Percentiles rank a stretch among this genome's conserved stretches.
Conservation (phyloP, 2,113 vertebrate species). For the Cololabis saira region DNA sequence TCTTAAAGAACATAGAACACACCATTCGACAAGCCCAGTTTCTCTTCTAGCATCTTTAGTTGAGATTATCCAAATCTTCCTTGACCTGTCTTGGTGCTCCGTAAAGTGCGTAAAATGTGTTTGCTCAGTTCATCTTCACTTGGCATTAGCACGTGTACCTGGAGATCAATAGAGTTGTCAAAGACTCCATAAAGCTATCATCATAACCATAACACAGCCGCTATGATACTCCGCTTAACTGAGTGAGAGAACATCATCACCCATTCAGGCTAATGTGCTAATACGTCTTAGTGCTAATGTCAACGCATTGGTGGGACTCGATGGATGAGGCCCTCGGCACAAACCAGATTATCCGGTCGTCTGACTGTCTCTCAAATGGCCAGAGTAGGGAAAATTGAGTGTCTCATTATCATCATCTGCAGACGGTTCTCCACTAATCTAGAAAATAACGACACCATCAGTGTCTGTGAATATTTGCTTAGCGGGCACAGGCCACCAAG, state of each 20-base stretch:
- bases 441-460: conserved; percentile 56
- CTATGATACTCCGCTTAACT: conserved; percentile 68
- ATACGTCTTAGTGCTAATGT: conserved; percentile 76
- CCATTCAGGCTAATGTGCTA: conserved; percentile 77
- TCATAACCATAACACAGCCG: conserved; percentile 67
- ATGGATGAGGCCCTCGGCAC: conserved; percentile 67
- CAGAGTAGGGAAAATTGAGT: conserved; percentile 65
- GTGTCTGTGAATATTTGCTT: conserved; percentile 69
- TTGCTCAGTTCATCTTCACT: conserved; percentile 6
- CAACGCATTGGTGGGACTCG: conserved; percentile 52
- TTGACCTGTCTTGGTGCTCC: background rate
- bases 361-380: conserved; percentile 69
- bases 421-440: conserved; percentile 70
- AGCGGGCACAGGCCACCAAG: conserved; percentile 39
- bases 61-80: background rate
- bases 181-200: conserved; percentile 67
- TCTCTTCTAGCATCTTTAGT: conserved; percentile 4
- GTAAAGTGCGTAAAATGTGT: conserved; percentile 10
- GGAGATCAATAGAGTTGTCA: conserved; percentile 69
- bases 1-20: conserved; percentile 11
- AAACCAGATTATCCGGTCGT: conserved; percentile 74
- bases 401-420: conserved; percentile 72
- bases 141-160: conserved; percentile 63
- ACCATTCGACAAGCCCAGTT: background rate
- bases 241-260: conserved; percentile 72